Percentiles rank a stretch among this genome's conserved stretches.
Conservation (phyloP, 2,797 vertebrate genomes). For the Lates japonicus region DNA sequence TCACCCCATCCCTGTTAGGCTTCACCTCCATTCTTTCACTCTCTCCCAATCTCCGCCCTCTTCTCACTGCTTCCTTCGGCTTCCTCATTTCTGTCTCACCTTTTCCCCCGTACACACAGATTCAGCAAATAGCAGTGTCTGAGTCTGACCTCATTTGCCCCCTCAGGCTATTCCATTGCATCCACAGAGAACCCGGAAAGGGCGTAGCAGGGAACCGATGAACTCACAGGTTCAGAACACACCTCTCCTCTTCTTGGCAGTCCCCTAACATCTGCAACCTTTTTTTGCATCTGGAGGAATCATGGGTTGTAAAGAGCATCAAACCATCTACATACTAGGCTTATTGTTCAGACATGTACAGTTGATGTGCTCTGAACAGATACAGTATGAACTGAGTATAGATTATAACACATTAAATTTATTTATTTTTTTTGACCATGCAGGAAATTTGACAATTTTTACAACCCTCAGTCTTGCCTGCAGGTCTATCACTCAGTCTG, state of each 20-base stretch:
- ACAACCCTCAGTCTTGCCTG: neutral
- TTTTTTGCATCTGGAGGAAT: conserved; percentile 9
- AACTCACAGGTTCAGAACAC: conserved; percentile 37
- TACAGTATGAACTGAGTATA: too few species aligned
- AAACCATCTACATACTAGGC: neutral
- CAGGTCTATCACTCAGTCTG: neutral
- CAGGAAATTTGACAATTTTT: too few species aligned
- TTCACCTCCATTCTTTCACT: conserved; percentile 31
- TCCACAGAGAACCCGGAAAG: conserved; percentile 18
- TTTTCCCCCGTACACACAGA: conserved; percentile 22
- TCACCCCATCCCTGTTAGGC: conserved; percentile 23
- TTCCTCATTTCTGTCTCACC: conserved; percentile 28
- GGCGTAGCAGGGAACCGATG: conserved; percentile 39
- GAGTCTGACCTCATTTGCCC: conserved; percentile 68
- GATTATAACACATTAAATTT: too few species aligned
- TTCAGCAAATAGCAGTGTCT: conserved; percentile 16
- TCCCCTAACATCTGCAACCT: conserved; percentile 44
- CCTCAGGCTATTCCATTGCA: conserved; percentile 65
- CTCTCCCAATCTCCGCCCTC: neutral
- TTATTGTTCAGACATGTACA: neutral
- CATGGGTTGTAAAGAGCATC: conserved; percentile 8
- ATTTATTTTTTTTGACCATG: too few species aligned
- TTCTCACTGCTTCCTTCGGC: conserved; percentile 11
- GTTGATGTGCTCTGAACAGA: neutral
- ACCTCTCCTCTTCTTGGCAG: conserved; percentile 48